These are phyloP conservation scores for Eilema griseolum DNA, from an alignment of 2,888 invertebrate species.

Conservation along the genomic window DNA sequence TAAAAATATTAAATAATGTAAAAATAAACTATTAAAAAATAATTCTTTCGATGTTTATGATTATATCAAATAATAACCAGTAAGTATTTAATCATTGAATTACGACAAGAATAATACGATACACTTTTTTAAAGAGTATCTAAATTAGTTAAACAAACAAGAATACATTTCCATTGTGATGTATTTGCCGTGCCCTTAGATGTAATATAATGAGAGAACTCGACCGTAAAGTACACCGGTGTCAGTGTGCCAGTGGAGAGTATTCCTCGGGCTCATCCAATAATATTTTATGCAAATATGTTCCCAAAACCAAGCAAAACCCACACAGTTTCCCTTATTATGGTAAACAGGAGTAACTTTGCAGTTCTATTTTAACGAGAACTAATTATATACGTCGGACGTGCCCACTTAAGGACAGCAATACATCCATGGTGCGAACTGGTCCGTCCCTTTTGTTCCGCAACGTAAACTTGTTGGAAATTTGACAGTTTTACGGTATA, in stretches of 20 bases:
- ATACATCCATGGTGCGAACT: conserved; percentile 50
- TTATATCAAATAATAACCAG: not conserved
- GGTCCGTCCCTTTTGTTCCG: conserved; percentile 47
- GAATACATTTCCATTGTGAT: not conserved
- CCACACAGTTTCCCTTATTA: conserved; percentile 32
- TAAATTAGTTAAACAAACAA: not conserved
- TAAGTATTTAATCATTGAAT: not conserved
- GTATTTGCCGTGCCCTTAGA: not conserved
- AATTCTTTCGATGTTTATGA: not conserved
- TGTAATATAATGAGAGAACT: not conserved
- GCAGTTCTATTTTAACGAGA: conserved; percentile 50
- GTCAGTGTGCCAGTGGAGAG: not conserved
- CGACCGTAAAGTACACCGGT: not conserved
- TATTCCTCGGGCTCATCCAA: not conserved
- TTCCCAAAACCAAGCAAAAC: conserved; percentile 16
- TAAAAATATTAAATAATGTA: too few relatives aligned
- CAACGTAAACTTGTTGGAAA: conserved; percentile 52
- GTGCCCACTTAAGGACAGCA: conserved; percentile 50
- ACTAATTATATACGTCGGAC: conserved; percentile 49
- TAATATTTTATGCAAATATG: conserved; percentile 16
- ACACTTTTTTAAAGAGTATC: not conserved
- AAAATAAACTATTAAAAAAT: too few relatives aligned
- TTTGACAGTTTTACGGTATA: conserved; percentile 64
- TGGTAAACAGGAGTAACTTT: conserved; percentile 31
- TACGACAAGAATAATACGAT: not conserved